A percentile compares a stretch with the other conserved stretches of the same genome.
phyloP scores from a whole-genome alignment of 2,113 vertebrate species.

The Eidolon helvum region DNA sequence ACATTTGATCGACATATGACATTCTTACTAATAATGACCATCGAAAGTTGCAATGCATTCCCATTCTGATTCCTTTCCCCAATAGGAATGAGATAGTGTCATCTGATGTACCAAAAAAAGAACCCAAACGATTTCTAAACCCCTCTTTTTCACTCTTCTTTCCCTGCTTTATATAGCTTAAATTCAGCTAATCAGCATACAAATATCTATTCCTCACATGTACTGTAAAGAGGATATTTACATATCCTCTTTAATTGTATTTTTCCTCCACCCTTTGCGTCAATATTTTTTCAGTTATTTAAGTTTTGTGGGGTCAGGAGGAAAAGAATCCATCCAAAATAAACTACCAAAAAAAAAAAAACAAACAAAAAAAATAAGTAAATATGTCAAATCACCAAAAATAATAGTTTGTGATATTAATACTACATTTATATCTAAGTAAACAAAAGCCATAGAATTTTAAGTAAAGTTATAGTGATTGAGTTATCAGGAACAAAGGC shows the following conservation, averaged over 20 bases:
- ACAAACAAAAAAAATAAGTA: neutral
- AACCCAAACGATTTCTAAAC: neutral
- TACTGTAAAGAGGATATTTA: neutral
- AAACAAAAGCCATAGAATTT: neutral
- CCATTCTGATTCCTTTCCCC: neutral
- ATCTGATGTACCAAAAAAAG: neutral
- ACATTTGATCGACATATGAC: neutral
- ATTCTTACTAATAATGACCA: neutral
- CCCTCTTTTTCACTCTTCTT: neutral
- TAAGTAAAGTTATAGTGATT: neutral
- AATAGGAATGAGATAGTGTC: neutral
- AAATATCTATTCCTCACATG: neutral
- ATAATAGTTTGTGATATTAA: neutral
- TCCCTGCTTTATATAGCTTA: neutral
- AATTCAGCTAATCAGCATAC: neutral
- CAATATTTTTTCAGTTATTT: neutral
- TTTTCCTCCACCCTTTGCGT: neutral
- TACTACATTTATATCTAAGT: neutral
- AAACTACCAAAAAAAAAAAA: neutral
- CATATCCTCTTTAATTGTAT: neutral
- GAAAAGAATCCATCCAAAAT: neutral
- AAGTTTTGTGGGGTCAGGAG: neutral
- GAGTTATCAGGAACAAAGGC: neutral
- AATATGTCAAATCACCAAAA: constrained; percentile 29
- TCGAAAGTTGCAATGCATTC: neutral